Base-by-base conservation (phyloP, 2,888 invertebrate species). In the Agrochola circellaris region DNA sequence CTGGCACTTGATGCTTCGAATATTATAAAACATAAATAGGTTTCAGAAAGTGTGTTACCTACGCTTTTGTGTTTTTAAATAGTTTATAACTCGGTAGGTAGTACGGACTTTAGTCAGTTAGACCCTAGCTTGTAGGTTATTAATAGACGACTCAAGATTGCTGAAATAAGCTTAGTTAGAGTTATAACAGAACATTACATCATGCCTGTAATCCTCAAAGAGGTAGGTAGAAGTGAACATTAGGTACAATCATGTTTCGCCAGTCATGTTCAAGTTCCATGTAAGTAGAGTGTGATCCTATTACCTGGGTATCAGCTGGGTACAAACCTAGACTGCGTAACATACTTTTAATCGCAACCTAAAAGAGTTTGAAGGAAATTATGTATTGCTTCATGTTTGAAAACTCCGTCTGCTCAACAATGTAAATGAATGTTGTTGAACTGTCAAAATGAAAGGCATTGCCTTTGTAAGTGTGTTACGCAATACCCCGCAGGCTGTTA, bases 1-100 rank as follows among this genome's bases (percentile, higher is more conserved):
- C 51, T 51, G 64, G 48, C 73, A 73, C 66, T 85, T 68, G 66
- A 73, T 64, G 83, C 58, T 82, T 69, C 73, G 45, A 60, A 69
- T 58, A 54, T 62, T 60, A 66, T 58, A 64, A 82, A 54, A 79
- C 51, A 70, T 65, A 45, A 76, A 72, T 34, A 61, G 26, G 26
- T 48, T 69, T 60, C 17, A 38, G 56, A 7, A 71, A 62, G 38
- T 23, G 26, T 34, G 23, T 56, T 45, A 23, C 26, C 23, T 79
- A 38, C 5, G 48, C 61, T 79, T 69, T 79, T 66, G 23, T 62
- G 23, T 70, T 79, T 71, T 30, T 56, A 9, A 45, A 42, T 64
- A 60, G 58, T 58, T 62, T 68, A 38, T 71, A n/a, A 23, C 8
- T 51, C 30, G 0, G 34, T 34, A 23, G 2, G 17, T 45, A 17